These are phyloP conservation scores for Amphimallon solstitiale DNA, from an alignment of 2,888 invertebrate species.

Conservation along the genomic window DNA sequence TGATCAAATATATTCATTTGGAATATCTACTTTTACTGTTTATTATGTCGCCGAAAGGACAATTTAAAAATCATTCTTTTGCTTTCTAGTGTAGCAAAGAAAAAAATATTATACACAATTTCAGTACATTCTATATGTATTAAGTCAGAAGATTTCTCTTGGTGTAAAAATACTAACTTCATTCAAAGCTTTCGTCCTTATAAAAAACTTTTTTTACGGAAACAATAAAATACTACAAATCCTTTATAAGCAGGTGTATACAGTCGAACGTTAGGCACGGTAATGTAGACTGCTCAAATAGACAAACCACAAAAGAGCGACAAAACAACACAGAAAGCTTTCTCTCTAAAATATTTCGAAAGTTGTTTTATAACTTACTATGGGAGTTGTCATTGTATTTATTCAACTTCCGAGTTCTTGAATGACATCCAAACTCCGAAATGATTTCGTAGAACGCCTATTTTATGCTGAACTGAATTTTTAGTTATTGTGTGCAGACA, in stretches of 20 bases:
- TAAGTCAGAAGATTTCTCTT: too few relatives aligned
- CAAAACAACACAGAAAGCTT: conserved; percentile 22
- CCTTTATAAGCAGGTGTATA: background rate
- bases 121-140: too few relatives aligned
- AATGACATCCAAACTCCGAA: conserved; percentile 44
- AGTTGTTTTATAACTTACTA: conserved; percentile 44
- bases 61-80: too few relatives aligned
- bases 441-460: conserved; percentile 33
- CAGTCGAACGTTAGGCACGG: conserved; percentile 1
- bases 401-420: conserved; percentile 44
- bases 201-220: too few relatives aligned
- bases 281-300: conserved; percentile 14
- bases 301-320: conserved; percentile 26
- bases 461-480: conserved; percentile 35
- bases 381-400: conserved; percentile 42
- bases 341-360: conserved; percentile 42
- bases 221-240: background rate
- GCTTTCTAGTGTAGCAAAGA: too few relatives aligned
- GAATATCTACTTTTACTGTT: too few relatives aligned
- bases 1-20: too few relatives aligned
- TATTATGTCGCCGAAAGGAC: too few relatives aligned
- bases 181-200: too few relatives aligned
- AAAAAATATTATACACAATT: too few relatives aligned
- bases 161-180: too few relatives aligned
- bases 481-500: conserved; percentile 27